Evolutionary conservation across 2,888 invertebrate genomes (phyloP).

Genomic region (Chelonus formosanus): DNA sequence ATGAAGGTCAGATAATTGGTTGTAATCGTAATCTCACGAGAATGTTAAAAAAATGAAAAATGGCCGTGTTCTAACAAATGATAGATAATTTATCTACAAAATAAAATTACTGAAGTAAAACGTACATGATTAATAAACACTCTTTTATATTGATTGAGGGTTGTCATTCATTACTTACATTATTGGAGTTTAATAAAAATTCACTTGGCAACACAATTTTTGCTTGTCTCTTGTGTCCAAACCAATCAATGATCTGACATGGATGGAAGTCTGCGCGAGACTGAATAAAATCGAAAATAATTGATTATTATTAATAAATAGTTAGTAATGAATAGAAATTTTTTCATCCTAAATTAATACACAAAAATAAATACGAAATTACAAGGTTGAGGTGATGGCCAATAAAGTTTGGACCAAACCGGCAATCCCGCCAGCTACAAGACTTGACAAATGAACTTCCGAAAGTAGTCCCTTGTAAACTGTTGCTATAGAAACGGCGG

Average conservation of each 20-base stretch:
- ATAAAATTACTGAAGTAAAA: not conserved
- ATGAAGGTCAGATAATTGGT: slow-evolving; percentile 7
- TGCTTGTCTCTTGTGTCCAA: not conserved
- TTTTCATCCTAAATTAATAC: not conserved
- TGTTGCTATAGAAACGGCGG: slow-evolving; percentile 52
- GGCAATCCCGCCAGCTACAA: slow-evolving; percentile 48
- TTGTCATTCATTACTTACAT: slow-evolving; percentile 49
- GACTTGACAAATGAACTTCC: slow-evolving; percentile 52
- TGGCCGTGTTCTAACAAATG: slow-evolving; percentile 21
- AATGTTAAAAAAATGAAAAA: slow-evolving; percentile 19
- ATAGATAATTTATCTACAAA: not conserved
- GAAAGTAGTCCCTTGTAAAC: slow-evolving; percentile 57
- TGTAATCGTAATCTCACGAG: not conserved
- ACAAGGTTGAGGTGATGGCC: not conserved
- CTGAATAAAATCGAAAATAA: slow-evolving; percentile 1
- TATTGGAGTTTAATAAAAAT: slow-evolving; percentile 33
- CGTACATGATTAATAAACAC: not conserved
- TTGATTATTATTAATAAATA: no score
- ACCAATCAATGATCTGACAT: slow-evolving; percentile 22
- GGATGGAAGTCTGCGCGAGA: slow-evolving; percentile 16
- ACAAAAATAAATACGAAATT: slow-evolving; percentile 9
- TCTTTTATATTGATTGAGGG: not conserved
- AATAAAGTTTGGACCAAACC: slow-evolving; percentile 21
- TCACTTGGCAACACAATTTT: slow-evolving; percentile 38
- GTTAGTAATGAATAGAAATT: no score